Evolutionary conservation across 1,140 invertebrate species (phyloP), one percentile per base, ranked within the genome.

Genomic region (Theocolax elegans): DNA sequence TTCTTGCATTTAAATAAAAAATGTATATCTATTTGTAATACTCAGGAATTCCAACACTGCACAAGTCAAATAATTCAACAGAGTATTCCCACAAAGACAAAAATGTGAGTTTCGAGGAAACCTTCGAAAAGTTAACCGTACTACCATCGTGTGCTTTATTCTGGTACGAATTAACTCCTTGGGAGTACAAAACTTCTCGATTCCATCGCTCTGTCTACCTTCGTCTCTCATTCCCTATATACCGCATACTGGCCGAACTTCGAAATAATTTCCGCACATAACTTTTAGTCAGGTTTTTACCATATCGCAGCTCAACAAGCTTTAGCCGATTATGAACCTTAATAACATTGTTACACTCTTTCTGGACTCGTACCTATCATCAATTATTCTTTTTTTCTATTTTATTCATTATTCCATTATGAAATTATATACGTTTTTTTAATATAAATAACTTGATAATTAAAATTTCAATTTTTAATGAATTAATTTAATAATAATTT

Each of bases 171-270:
- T 31, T 56, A 56, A 58, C 54, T 40, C 54, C 31, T 58, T 58
- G 8, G 40, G 19, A 58, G 25, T 51, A 23, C 31, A 3, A 19
- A 40, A 42, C 48, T 38, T 65, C 19, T 46, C 40, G 31, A 60
- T 56, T 67, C 31, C 51, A 31, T 60, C 25, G 17, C 58, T 49
- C 56, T 59, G 29, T 71, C 49, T 53, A 59, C 51, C 46, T 67
- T 65, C 63, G 38, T 56, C 17, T 12, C 19, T 9, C 40, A 56
- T 44, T 74, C 51, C 31, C 29, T 51, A 25, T 51, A 23, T 15
- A 51, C 13, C 3, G 12, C 23, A 19, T 1, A 17, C 3, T 8
- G 25, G 15, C 25, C 15, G 15, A 56, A 56, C 15, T 35, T 35
- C n/a, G 6, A 42, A 38, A 58, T 40, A 40, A 40, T 40, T 58